Evolutionary conservation across 2,888 invertebrate species (phyloP), one percentile per base, ranked within the genome.

Genomic region (Cosmorhoe ocellata): DNA sequence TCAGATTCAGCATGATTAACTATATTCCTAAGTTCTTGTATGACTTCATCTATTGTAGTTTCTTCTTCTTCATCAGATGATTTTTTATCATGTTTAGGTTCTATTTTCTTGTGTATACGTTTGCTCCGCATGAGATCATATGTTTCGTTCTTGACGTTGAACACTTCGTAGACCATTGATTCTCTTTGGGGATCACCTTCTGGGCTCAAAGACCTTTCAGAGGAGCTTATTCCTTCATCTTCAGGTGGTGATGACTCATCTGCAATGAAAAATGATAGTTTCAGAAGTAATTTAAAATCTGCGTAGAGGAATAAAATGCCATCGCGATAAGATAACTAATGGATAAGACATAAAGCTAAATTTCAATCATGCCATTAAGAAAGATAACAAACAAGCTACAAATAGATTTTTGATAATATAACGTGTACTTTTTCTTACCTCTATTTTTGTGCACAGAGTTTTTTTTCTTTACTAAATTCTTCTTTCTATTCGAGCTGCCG

Each of bases 181-280:
- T 93, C 92, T 56, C 91, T 81, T 73, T 93, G 92, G 0, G 88
- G 81, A 56, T 92, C 92, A 26, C 92, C 92, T 71, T 95, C 95
- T 0, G 95, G 95, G 54, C 94, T 95, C 33, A 95, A 85, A 31
- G 95, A 95, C 61, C 94, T 90, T 74, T 96, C 96, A 0, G 96
- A 96, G 6, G 96, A 96, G 69, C 96, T 96, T 61, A 97, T 97
- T 4, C 96, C 96, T 90, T 96, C 96, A 71, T 96, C 96, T 83
- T 96, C 96, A 30, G 95, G 95, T 60, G 96, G 95, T 4, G 95
- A 94, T 32, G 94, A 94, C 69, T 92, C 93, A 67, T 91, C 92
- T 92, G 71, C 1, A 86, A 88, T 12, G 53, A 51, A 45, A 39
- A 38, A 26, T n/a, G 22, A 9, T n/a, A 3, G 27, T 9, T 38